Evolutionary conservation across 2,797 vertebrate genomes (phyloP).

Genomic region (Chiloscyllium punctatum): DNA sequence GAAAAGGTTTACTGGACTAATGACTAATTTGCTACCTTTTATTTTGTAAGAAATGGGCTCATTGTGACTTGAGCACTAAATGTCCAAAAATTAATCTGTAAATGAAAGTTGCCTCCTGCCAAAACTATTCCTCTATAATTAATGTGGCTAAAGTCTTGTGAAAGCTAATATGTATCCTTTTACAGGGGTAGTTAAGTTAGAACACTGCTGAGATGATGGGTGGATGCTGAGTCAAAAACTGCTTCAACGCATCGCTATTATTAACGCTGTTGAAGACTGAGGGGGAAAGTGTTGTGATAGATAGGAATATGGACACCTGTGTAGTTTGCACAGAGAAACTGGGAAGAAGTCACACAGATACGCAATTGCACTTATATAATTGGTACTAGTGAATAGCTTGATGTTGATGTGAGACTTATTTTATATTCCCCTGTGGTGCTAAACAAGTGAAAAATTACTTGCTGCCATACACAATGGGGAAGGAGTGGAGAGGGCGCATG

Average conservation of each 20-base stretch:
- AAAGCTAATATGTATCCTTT: not conserved
- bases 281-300: not conserved
- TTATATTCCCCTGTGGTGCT: slow-evolving; percentile 26
- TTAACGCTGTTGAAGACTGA: slow-evolving; percentile 31
- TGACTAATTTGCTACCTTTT: not conserved
- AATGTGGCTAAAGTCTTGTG: not conserved
- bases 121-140: not conserved
- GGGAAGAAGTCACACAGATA: slow-evolving; percentile 7
- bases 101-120: not conserved
- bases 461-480: not conserved
- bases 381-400: slow-evolving; percentile 14
- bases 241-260: not conserved
- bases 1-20: not conserved
- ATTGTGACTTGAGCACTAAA: not conserved
- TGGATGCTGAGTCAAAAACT: not conserved
- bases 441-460: slow-evolving; percentile 10
- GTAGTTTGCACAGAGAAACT: not conserved
- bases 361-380: not conserved
- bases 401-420: not conserved
- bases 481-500: not conserved
- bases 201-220: not conserved
- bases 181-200: not conserved
- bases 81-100: not conserved
- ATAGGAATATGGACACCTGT: not conserved
- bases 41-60: not conserved